Conservation (phyloP, 2,113 vertebrate genomes). For the Galemys pyrenaicus region DNA sequence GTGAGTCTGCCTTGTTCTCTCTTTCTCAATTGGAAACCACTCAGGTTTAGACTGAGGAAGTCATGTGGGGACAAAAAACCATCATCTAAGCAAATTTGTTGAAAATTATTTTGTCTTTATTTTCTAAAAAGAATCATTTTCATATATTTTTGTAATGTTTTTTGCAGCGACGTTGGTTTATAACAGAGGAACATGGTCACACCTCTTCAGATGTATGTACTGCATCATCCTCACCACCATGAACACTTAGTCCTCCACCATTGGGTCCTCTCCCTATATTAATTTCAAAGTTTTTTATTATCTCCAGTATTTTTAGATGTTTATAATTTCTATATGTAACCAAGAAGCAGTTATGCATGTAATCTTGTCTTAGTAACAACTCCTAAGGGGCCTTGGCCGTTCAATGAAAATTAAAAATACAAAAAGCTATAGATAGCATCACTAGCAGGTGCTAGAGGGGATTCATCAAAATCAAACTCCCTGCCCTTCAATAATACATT, state of each 20-base stretch:
- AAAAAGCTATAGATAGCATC: not conserved
- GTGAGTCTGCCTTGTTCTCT: not conserved
- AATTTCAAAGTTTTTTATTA: conserved; percentile 31
- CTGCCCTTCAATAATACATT: not conserved
- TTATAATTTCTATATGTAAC: not conserved
- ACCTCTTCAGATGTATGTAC: no score
- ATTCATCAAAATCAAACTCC: not conserved
- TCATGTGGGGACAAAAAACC: not conserved
- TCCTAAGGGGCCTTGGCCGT: not conserved
- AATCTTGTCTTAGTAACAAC: not conserved
- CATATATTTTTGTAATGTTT: no score
- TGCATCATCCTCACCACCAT: no score
- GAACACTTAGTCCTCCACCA: no score
- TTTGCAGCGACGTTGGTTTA: no score
- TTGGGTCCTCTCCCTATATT: not conserved
- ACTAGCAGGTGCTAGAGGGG: not conserved
- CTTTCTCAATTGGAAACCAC: not conserved
- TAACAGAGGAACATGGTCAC: no score
- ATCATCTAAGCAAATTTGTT: not conserved
- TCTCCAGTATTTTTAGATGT: conserved; percentile 23
- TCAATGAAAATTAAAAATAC: not conserved
- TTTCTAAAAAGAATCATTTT: not conserved
- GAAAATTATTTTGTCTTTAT: conserved; percentile 50
- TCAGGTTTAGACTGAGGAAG: not conserved
- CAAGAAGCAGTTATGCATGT: not conserved